Percentiles rank a stretch among this genome's conserved stretches.
phyloP scores from a whole-genome alignment of 2,888 invertebrate species.

The Teleiodes luculella region DNA sequence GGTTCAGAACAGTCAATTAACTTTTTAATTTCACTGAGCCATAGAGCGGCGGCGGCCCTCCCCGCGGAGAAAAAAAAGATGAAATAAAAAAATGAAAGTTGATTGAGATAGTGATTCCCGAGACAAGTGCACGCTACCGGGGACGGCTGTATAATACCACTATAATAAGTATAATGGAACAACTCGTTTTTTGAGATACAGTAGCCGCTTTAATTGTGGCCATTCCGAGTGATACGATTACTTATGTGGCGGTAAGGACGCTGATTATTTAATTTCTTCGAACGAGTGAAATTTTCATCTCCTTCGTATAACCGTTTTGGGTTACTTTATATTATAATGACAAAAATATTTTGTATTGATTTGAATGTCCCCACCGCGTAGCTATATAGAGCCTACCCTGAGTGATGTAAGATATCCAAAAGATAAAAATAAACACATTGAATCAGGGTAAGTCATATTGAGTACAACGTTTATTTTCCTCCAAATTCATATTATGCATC shows the following conservation, averaged over 20 bases:
- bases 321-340: too few relatives aligned
- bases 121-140: constrained; percentile 19
- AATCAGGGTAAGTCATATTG: too few relatives aligned
- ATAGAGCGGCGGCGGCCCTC: constrained; percentile 25
- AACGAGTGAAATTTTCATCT: too few relatives aligned
- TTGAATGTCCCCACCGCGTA: too few relatives aligned
- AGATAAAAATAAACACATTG: too few relatives aligned
- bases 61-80: constrained; percentile 13
- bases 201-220: constrained; percentile 11
- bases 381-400: too few relatives aligned
- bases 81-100: constrained; percentile 28
- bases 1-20: constrained; percentile 39
- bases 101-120: constrained; percentile 35
- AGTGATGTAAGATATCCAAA: too few relatives aligned
- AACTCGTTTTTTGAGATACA: constrained; percentile 7
- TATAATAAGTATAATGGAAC: constrained; percentile 1
- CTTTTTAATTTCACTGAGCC: constrained; percentile 40
- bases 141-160: neutral
- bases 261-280: neutral
- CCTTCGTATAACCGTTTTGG: too few relatives aligned
- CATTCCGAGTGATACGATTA: constrained; percentile 7
- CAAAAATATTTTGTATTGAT: too few relatives aligned
- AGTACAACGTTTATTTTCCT: too few relatives aligned
- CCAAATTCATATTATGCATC: too few relatives aligned
- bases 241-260: neutral